Evolutionary conservation across 2,888 invertebrate species (phyloP), one percentile per base, ranked within the genome.

Genomic region (Nesidiocoris tenuis): DNA sequence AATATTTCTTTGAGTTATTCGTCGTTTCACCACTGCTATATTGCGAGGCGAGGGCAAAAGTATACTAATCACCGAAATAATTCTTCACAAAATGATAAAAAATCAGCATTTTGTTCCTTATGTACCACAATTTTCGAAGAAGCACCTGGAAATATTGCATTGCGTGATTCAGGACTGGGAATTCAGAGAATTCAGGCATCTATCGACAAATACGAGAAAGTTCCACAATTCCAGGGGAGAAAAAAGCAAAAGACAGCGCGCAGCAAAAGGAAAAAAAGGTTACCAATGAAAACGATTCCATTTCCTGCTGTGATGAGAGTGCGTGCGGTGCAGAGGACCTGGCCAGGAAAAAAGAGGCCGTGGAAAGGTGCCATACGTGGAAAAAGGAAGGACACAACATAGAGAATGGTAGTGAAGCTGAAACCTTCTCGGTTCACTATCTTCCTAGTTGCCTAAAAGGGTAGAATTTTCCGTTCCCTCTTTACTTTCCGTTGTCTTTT

Each of bases 211-310:
- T 16, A 56, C 68, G 39, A 54, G 63, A 61, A 72, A 72, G 72
- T 72, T 72, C 61, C 54, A 72, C 72, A 72, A 72, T 61, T 61
- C 63, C 19, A 5, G 72, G 57, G 22, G 68, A 17, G 24, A 24
- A 12, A 23, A 56, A 2, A 24, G 70, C 56, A 23, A 56, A 2
- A 24, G 70, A 19, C 39, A 55, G 18, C 24, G 61, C 59, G n/a
- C n/a, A n/a, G n/a, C n/a, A 5, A 59, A 24, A 59, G 24, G 39
- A 57, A 25, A 25, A 17, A 57, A 19, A 70, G 70, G 72, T 63
- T 25, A 23, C 63, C 72, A 72, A 72, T 72, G 72, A 72, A 72
- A 72, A 72, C 72, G 72, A 72, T 72, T 63, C 72, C 72, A 72
- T 72, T 72, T 72, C 72, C 72, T 61, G 65, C 54, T 70, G 70